Conservation (phyloP, 2,797 vertebrate species). For the Euthynnus affinis region DNA sequence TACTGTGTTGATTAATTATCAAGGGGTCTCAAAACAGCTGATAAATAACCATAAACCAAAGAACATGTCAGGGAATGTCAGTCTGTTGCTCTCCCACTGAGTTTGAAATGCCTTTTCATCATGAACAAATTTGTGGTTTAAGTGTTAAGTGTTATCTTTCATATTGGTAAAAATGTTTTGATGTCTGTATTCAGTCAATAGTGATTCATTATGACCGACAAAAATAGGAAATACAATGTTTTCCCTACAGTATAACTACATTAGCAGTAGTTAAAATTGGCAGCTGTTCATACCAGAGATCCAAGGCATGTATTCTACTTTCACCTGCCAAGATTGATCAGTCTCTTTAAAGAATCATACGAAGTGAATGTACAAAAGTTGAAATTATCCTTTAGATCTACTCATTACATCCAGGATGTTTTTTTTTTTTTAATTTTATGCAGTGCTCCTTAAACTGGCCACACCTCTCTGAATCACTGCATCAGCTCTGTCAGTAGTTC, state of each 20-base stretch:
- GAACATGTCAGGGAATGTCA: constrained; percentile 16
- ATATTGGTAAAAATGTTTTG: not conserved
- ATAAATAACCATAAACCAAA: constrained; percentile 23
- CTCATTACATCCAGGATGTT: constrained; percentile 2
- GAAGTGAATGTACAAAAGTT: not conserved
- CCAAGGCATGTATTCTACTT: not conserved
- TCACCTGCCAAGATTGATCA: not conserved
- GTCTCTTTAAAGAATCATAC: not conserved
- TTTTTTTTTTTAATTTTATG: not conserved
- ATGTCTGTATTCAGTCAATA: not conserved
- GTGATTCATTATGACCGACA: not conserved
- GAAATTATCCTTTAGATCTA: not conserved
- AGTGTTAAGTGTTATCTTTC: not conserved
- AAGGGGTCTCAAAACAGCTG: not conserved
- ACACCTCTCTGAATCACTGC: constrained; percentile 25
- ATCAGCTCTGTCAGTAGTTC: not conserved
- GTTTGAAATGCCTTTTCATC: not conserved
- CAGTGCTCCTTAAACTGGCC: constrained; percentile 1
- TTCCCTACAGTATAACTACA: constrained; percentile 21
- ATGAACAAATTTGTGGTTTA: not conserved
- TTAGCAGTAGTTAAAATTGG: constrained; percentile 1
- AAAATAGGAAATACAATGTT: constrained; percentile 12
- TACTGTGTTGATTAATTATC: not conserved
- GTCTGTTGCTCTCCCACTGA: not conserved
- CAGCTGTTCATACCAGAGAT: constrained; percentile 24